These are phyloP conservation scores for Hemaris fuciformis DNA, from an alignment of 2,888 invertebrate genomes.

Conservation along the genomic window DNA sequence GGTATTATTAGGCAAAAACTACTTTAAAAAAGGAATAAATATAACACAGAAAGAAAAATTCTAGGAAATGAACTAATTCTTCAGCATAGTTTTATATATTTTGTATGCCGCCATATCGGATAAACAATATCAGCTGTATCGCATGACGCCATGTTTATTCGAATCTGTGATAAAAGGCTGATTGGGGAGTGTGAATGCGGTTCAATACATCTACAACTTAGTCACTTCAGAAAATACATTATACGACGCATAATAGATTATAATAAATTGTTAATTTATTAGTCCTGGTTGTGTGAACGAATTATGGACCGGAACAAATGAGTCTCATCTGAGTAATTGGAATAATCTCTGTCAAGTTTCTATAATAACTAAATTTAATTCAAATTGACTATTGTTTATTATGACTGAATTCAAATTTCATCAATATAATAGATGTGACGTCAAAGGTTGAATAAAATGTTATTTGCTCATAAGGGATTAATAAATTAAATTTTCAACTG, in stretches of 20 bases:
- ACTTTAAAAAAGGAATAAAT: no score
- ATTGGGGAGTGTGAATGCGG: no score
- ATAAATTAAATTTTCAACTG: no score
- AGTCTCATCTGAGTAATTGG: not conserved
- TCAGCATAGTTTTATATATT: not conserved
- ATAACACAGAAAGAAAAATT: no score
- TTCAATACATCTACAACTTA: not conserved
- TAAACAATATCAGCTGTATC: slow-evolving; percentile 10
- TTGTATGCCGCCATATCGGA: not conserved
- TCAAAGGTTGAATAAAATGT: no score
- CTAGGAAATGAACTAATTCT: not conserved
- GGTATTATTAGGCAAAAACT: no score
- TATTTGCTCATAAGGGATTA: no score
- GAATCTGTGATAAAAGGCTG: not conserved
- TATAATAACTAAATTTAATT: not conserved
- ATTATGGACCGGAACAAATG: not conserved
- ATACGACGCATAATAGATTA: not conserved
- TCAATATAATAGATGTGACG: no score
- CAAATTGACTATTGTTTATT: no score
- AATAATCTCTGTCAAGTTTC: not conserved
- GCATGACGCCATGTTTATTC: not conserved
- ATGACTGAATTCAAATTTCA: no score
- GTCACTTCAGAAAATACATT: not conserved
- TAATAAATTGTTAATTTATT: not conserved
- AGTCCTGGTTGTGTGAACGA: not conserved